A percentile compares a stretch with the other conserved stretches of the same genome.
phyloP scores from a whole-genome alignment of 2,113 vertebrate genomes.

The Megaleporinus macrocephalus region DNA sequence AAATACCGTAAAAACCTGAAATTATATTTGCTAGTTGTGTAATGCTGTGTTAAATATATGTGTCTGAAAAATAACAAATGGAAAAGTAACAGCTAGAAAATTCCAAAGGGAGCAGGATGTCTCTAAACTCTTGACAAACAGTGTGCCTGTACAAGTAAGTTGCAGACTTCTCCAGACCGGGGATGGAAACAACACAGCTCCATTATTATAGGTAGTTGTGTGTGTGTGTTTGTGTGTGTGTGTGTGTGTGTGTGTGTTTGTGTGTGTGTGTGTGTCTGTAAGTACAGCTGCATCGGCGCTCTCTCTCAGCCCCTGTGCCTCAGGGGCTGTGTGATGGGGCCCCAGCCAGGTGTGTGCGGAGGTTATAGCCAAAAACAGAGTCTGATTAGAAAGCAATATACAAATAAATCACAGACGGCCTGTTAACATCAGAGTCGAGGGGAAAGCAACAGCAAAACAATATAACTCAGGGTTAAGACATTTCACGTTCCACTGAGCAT shows the following conservation, averaged over 20 bases:
- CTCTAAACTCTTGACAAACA: not conserved
- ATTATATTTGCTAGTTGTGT: no score
- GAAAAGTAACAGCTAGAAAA: not conserved
- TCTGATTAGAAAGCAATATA: constrained; percentile 55
- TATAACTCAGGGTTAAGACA: constrained; percentile 43
- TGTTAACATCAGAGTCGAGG: constrained; percentile 41
- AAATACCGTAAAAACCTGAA: no score
- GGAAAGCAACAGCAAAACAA: constrained; percentile 47
- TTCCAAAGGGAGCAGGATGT: not conserved
- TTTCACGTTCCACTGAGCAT: constrained; percentile 49
- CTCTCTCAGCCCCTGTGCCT: constrained; percentile 23
- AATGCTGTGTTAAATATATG: no score
- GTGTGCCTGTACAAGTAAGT: constrained; percentile 12
- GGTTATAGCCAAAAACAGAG: constrained; percentile 43
- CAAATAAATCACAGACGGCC: constrained; percentile 52
- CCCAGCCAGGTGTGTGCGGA: constrained; percentile 49
- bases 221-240: constrained; percentile 5
- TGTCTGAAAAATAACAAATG: not conserved
- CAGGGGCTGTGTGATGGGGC: constrained; percentile 33
- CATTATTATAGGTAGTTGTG: constrained; percentile 11
- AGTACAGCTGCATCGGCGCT: constrained; percentile 38
- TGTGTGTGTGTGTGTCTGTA: constrained; percentile 6
- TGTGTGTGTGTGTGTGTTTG: constrained; percentile 10
- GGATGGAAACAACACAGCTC: constrained; percentile 24
- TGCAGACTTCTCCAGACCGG: not conserved